Evolutionary conservation across 2,888 invertebrate species (phyloP).

Genomic region (Antheraea yamamai): DNA sequence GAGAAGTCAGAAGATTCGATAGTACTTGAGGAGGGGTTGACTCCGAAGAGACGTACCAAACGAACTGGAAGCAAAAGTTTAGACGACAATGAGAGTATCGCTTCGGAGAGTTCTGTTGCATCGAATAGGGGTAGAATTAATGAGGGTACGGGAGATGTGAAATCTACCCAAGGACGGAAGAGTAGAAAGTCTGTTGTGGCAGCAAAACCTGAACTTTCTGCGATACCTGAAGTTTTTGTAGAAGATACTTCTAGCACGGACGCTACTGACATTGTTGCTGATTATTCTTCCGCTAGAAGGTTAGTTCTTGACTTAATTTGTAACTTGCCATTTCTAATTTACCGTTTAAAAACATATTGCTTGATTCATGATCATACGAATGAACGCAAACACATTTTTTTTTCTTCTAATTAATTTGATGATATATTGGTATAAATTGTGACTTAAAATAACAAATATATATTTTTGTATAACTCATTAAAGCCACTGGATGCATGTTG

Average conservation of each 20-base stretch:
- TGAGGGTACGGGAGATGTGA: constrained; percentile 48
- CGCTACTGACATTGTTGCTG: constrained; percentile 42
- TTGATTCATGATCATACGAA: neutral
- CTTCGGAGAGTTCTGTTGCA: constrained; percentile 58
- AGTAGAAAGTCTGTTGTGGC: constrained; percentile 58
- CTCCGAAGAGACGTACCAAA: constrained; percentile 52
- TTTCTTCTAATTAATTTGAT: too few relatives aligned
- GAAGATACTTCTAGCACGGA: constrained; percentile 49
- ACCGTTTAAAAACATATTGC: neutral
- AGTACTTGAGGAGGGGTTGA: constrained; percentile 46
- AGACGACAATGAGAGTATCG: constrained; percentile 65
- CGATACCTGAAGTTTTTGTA: constrained; percentile 67
- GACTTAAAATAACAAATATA: too few relatives aligned
- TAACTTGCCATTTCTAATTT: neutral
- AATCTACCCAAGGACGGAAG: constrained; percentile 44
- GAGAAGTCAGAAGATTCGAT: constrained; percentile 56
- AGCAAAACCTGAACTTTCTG: constrained; percentile 67
- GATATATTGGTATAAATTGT: too few relatives aligned
- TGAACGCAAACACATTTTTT: too few relatives aligned
- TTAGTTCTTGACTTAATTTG: constrained; percentile 35
- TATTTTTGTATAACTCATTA: too few relatives aligned
- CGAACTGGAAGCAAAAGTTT: constrained; percentile 52
- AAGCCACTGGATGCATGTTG: too few relatives aligned
- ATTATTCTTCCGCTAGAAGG: constrained; percentile 64
- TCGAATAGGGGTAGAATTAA: constrained; percentile 52